A percentile compares a stretch with the other conserved stretches of the same genome.
Evolutionary conservation across 2,888 invertebrate genomes (phyloP).

Genomic region (Drosophila stalkeri): DNA sequence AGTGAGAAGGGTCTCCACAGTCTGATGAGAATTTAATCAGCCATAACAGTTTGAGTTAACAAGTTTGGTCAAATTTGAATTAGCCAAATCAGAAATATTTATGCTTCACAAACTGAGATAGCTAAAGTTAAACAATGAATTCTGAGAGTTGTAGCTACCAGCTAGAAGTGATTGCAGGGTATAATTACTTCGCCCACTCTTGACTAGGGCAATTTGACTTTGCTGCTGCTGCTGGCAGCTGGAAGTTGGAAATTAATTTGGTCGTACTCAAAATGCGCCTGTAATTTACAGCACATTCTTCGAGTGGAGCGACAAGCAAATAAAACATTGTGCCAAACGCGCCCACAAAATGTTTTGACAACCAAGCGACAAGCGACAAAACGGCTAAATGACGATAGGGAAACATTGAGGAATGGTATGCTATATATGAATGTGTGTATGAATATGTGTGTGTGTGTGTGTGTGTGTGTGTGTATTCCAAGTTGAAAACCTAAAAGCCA

Average conservation of each 20-base stretch:
- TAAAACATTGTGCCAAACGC: constrained; percentile 68
- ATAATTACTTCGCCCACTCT: constrained; percentile 10
- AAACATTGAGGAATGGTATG: constrained; percentile 25
- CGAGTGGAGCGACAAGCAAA: constrained; percentile 48
- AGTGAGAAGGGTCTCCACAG: not conserved
- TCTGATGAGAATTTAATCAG: not conserved
- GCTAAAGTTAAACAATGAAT: not conserved
- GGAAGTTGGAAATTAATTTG: constrained; percentile 43
- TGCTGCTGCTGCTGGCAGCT: constrained; percentile 14
- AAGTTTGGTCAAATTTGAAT: not conserved
- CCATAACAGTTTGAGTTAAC: not conserved
- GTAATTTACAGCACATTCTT: constrained; percentile 50
- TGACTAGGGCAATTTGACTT: not conserved
- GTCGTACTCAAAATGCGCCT: constrained; percentile 28
- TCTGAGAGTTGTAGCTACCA: not conserved
- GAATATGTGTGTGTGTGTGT: not conserved
- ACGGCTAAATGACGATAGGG: constrained; percentile 27
- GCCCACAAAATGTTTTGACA: constrained; percentile 57
- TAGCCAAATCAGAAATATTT: not conserved
- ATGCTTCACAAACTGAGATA: not conserved
- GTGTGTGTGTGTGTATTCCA: constrained; percentile 20
- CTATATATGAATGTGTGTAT: not conserved
- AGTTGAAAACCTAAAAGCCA: constrained; percentile 67
- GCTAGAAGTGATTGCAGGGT: constrained; percentile 3
- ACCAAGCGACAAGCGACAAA: constrained; percentile 34